Percentiles rank a stretch among this genome's conserved stretches.
These are phyloP conservation scores for Oncorhynchus kisutch DNA, from an alignment of 2,113 vertebrate species.

Conservation along the genomic window DNA sequence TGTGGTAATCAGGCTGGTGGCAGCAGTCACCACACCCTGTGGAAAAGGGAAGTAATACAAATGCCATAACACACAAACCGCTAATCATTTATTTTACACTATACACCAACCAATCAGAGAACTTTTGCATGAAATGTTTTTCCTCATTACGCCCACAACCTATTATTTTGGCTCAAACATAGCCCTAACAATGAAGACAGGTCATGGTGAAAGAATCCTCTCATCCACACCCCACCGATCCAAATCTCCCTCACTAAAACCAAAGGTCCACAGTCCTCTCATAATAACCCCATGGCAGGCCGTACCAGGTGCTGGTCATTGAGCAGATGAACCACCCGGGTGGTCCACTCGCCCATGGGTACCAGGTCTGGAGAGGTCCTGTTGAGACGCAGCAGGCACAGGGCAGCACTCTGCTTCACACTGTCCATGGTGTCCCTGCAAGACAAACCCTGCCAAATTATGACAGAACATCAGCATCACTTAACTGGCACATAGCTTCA, in stretches of 20 bases:
- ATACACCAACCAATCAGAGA: neutral
- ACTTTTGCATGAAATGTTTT: neutral
- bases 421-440: slow-evolving; percentile 92
- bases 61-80: too few relatives aligned
- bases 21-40: slow-evolving; percentile 90
- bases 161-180: neutral
- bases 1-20: slow-evolving; percentile 84
- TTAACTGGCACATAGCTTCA: too few relatives aligned
- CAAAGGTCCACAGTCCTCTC: slow-evolving; percentile 16
- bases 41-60: neutral
- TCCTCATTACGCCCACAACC: neutral
- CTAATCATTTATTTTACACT: too few relatives aligned
- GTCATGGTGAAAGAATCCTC: neutral
- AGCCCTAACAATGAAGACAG: neutral
- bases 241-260: neutral
- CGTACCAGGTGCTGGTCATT: slow-evolving; percentile 92
- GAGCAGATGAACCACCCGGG: slow-evolving; percentile 87
- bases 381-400: slow-evolving; percentile 88
- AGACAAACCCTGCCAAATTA: too few relatives aligned
- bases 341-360: slow-evolving; percentile 93
- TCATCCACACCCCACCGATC: neutral
- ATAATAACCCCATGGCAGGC: slow-evolving; percentile 37
- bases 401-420: slow-evolving; percentile 89
- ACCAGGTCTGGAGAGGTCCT: slow-evolving; percentile 91
- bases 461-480: slow-evolving; percentile 3